Conservation (phyloP, 1,140 invertebrate species). For the Papilio glaucus region DNA sequence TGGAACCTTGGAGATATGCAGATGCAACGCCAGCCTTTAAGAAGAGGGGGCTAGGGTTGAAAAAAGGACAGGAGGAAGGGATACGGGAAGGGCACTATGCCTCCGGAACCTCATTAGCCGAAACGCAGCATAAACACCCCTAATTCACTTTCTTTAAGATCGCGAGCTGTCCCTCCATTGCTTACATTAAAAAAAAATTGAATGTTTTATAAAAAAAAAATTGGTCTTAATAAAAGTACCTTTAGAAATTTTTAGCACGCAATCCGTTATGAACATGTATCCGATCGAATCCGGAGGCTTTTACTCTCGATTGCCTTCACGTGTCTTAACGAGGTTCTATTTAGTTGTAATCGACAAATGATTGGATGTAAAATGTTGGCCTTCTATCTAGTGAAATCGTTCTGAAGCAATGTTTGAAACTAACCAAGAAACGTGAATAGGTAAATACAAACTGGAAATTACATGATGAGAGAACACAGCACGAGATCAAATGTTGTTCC, state of each 20-base stretch:
- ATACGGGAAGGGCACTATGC: too few relatives aligned
- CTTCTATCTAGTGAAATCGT: slow-evolving; percentile 15
- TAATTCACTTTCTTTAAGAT: too few relatives aligned
- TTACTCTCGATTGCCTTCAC: slow-evolving; percentile 14
- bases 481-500: too few relatives aligned
- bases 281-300: neutral
- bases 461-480: too few relatives aligned
- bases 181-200: too few relatives aligned
- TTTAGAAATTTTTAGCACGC: neutral
- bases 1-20: too few relatives aligned
- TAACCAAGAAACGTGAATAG: neutral
- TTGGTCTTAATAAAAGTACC: neutral
- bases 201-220: neutral
- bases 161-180: too few relatives aligned
- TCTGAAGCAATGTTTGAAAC: neutral
- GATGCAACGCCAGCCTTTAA: too few relatives aligned
- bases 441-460: neutral
- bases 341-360: slow-evolving; percentile 22
- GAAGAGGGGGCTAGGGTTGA: too few relatives aligned
- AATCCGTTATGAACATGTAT: neutral
- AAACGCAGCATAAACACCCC: too few relatives aligned
- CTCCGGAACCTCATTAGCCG: too few relatives aligned
- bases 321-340: slow-evolving; percentile 7
- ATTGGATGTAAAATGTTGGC: slow-evolving; percentile 4
- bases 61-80: too few relatives aligned